These are phyloP conservation scores for Arctia plantaginis DNA, from an alignment of 2,888 invertebrate genomes.

Conservation along the genomic window DNA sequence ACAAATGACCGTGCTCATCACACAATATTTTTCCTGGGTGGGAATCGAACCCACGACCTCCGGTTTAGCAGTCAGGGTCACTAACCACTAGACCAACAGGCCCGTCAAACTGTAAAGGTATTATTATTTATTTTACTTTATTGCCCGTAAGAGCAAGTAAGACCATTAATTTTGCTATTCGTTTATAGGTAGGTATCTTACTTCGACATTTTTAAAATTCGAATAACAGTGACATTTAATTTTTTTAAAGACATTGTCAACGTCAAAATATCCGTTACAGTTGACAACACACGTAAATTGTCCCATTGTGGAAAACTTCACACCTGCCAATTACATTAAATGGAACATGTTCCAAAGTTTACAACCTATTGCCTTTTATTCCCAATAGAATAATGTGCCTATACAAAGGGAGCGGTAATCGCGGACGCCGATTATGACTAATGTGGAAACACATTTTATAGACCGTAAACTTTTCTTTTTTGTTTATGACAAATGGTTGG, in stretches of 20 bases:
- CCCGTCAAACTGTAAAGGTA: no score
- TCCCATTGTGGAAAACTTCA: constrained; percentile 31
- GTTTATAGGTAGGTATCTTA: no score
- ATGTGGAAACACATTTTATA: constrained; percentile 51
- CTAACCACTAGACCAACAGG: no score
- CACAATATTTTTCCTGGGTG: no score
- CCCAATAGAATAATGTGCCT: constrained; percentile 31
- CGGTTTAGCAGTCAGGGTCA: no score
- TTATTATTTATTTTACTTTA: no score
- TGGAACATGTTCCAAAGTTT: constrained; percentile 29
- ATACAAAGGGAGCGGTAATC: constrained; percentile 54
- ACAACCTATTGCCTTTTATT: constrained; percentile 35
- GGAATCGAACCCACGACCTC: no score
- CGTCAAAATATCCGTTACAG: constrained; percentile 12
- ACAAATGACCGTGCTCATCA: no score
- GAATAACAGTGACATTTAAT: neutral
- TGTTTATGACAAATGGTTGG: constrained; percentile 37
- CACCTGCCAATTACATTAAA: constrained; percentile 50
- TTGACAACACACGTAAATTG: constrained; percentile 19
- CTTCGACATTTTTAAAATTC: neutral
- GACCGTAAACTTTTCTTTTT: constrained; percentile 47
- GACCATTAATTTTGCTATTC: no score
- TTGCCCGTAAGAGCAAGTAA: no score
- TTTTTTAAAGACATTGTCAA: neutral
- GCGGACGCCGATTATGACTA: constrained; percentile 50